These are phyloP conservation scores for Ips typographus DNA, from an alignment of 1,140 invertebrate genomes.

Conservation along the genomic window DNA sequence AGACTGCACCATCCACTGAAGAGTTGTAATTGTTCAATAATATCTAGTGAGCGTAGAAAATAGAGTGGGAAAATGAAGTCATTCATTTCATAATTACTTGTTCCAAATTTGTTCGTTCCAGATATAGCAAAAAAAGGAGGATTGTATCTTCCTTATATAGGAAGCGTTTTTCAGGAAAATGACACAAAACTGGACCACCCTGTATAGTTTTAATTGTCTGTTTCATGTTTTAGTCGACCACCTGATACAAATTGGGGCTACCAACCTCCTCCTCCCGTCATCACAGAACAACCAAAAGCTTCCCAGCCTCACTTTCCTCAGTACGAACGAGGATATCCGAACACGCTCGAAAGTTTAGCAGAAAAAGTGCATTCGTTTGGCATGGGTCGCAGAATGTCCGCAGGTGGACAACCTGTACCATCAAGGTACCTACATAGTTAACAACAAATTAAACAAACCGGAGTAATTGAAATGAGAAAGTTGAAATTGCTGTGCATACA, in stretches of 20 bases:
- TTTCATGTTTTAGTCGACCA: conserved; percentile 54
- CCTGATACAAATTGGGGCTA: conserved; percentile 55
- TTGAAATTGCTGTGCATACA: too few species aligned
- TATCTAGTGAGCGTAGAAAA: too few species aligned
- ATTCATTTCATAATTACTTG: too few species aligned
- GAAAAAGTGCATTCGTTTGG: conserved; percentile 83
- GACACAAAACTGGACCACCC: too few species aligned
- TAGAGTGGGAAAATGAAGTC: too few species aligned
- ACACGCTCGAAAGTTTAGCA: conserved; percentile 84
- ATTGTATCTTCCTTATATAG: too few species aligned
- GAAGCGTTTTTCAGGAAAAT: too few species aligned
- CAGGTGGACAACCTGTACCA: conserved; percentile 53
- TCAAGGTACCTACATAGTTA: conserved; percentile 31
- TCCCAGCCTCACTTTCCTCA: conserved; percentile 76
- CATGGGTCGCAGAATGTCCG: conserved; percentile 59
- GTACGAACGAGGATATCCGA: conserved; percentile 83
- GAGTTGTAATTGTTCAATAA: too few species aligned
- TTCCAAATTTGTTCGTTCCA: too few species aligned
- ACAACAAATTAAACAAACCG: background rate
- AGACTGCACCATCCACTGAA: too few species aligned
- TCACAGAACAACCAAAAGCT: conserved; percentile 85
- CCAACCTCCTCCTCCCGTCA: conserved; percentile 74
- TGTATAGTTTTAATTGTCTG: background rate
- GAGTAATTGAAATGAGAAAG: too few species aligned
- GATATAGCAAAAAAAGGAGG: too few species aligned